phyloP scores from a whole-genome alignment of 2,797 vertebrate genomes.

The Hypotaenidia okinawae region DNA sequence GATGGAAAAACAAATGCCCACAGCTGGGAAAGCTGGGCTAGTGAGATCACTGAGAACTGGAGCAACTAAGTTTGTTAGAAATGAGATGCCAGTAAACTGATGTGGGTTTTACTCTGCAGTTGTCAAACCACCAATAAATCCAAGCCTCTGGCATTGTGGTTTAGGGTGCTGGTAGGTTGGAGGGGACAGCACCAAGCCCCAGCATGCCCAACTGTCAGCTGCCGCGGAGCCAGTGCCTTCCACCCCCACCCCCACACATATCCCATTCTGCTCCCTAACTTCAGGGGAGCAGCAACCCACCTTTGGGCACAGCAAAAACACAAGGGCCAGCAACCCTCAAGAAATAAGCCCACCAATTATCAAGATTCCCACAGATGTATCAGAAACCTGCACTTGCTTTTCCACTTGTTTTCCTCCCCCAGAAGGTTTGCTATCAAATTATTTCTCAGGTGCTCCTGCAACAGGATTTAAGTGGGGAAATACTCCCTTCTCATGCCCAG shows the following conservation, averaged over 20 bases:
- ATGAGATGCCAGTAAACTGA: not conserved
- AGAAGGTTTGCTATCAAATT: not conserved
- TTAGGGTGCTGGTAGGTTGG: not conserved
- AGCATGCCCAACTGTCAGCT: accelerated
- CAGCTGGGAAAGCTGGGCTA: too few relatives aligned
- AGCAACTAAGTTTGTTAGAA: not conserved
- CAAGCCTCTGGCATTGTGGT: not conserved
- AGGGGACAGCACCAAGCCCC: not conserved
- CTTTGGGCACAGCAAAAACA: not conserved
- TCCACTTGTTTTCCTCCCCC: not conserved
- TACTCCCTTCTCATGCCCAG: not conserved
- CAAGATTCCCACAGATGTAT: too few relatives aligned
- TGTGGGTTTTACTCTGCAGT: not conserved
- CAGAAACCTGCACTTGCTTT: not conserved
- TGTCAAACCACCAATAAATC: not conserved
- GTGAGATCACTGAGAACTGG: not conserved
- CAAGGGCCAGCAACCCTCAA: not conserved
- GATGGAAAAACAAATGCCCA: not conserved
- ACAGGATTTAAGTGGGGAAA: not conserved
- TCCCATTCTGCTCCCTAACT: not conserved
- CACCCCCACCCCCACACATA: accelerated
- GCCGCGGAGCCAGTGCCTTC: not conserved
- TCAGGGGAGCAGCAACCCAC: not conserved
- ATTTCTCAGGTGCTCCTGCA: not conserved
- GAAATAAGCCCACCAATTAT: not conserved